Evolutionary conservation across 64 coral and sea anemone species (phyloP).

Genomic region (Pocillopora verrucosa): DNA sequence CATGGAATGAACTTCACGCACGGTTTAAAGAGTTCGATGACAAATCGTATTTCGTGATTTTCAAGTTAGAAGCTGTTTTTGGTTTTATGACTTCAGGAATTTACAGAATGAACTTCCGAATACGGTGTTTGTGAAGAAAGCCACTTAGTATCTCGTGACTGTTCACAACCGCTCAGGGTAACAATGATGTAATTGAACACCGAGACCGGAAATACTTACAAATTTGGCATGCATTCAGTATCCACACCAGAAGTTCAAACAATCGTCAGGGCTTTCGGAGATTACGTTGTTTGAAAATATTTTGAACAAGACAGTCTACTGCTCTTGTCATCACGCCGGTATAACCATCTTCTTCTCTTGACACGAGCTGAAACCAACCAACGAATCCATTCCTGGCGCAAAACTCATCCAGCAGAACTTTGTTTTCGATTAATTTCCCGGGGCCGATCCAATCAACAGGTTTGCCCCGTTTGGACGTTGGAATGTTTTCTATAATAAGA

Average conservation of each 20-base stretch:
- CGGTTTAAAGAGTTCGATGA: no score
- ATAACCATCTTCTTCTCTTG: slow-evolving; percentile 80
- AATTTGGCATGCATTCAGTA: background rate
- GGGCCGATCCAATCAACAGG: slow-evolving; percentile 77
- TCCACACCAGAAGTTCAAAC: slow-evolving; percentile 20
- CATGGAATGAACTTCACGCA: no score
- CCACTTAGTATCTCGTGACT: background rate
- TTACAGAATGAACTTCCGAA: background rate
- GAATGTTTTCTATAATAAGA: slow-evolving; percentile 91
- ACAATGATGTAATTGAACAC: background rate
- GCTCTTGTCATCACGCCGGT: slow-evolving; percentile 76
- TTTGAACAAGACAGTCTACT: slow-evolving; percentile 81
- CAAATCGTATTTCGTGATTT: no score
- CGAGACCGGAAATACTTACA: background rate
- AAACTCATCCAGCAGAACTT: slow-evolving; percentile 70
- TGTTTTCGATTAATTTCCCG: slow-evolving; percentile 76
- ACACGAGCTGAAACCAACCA: slow-evolving; percentile 80
- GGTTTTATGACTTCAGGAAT: background rate
- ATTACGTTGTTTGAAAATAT: slow-evolving; percentile 74
- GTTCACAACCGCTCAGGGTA: background rate
- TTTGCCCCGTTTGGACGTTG: slow-evolving; percentile 83
- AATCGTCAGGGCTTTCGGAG: background rate
- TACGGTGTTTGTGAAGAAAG: background rate
- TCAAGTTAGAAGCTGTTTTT: no score
- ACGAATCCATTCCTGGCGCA: slow-evolving; percentile 79